Evolutionary conservation across 2,888 invertebrate genomes (phyloP), one percentile per base, ranked within the genome.

Genomic region (Lomographa bimaculata): DNA sequence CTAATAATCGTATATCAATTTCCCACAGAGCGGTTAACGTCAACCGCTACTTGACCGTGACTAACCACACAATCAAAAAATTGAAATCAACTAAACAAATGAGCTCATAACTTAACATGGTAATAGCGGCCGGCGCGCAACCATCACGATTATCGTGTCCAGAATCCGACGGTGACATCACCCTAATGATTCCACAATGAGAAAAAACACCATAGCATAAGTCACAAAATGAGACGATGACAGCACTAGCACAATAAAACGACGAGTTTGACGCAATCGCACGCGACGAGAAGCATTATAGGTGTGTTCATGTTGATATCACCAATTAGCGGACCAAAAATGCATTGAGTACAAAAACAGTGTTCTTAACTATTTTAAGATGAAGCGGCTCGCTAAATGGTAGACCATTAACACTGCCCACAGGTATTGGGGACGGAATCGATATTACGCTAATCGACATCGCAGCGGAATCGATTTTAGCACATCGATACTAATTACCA

Each of bases 1-100:
- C 66, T 61, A 71, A 83, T 80, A 75, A 80, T 77, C 83, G 61
- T 84, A 84, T 77, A 77, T 84, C 77, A 71, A 82, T 82, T 79
- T 67, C 60, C 57, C 60, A 65, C 65, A 68, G 70, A 69, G 71
- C 63, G 58, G 62, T 75, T 71, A 74, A 68, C 64, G 71, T 72
- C 71, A 73, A 70, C 63, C 64, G 62, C 65, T 70, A 59, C 60
- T 74, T 72, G 74, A 72, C 58, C 65, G 64, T 71, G 67, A 72
- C 64, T 65, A 73, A 77, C 61, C 74, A 68, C 56, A 56, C 60
- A 72, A 69, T 65, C 60, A 71, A 73, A 77, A 73, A 75, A 73
- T 66, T 67, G 50, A 67, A 58, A 67, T 55, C 62, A 60, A 57
- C 63, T 62, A 69, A 74, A 72, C 64, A 75, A 74, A 74, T 80